Percentiles rank a stretch among this genome's conserved stretches.
These are phyloP conservation scores for Thermophis baileyi DNA, from an alignment of 2,113 vertebrate species.

Conservation along the genomic window DNA sequence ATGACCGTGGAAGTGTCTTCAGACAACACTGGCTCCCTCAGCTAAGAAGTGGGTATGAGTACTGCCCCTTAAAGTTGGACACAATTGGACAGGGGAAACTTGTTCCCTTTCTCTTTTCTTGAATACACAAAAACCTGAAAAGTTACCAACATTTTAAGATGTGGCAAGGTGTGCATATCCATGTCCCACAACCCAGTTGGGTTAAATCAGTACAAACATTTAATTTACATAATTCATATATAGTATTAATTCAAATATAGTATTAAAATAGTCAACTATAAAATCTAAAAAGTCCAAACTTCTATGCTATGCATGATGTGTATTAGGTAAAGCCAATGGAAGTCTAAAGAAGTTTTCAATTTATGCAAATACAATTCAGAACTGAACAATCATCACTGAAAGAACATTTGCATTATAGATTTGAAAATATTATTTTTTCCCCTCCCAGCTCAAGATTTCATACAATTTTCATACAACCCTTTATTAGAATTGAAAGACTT, in stretches of 20 bases:
- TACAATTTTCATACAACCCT: not conserved
- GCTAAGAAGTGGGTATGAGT: too few relatives aligned
- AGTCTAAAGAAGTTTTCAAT: not conserved
- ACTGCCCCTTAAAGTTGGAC: too few relatives aligned
- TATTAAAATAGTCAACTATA: not conserved
- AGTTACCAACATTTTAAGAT: not conserved
- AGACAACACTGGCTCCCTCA: too few relatives aligned
- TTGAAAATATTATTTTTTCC: not conserved
- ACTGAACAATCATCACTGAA: not conserved
- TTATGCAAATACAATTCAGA: not conserved
- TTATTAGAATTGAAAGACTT: not conserved
- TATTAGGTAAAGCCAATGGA: not conserved
- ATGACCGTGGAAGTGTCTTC: too few relatives aligned
- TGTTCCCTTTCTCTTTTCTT: not conserved
- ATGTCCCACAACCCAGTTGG: not conserved
- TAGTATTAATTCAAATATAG: not conserved
- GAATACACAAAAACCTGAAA: not conserved
- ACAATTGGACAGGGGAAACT: too few relatives aligned
- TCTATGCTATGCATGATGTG: not conserved
- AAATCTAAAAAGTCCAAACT: not conserved
- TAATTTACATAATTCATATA: not conserved
- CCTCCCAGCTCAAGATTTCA: not conserved
- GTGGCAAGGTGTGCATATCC: not conserved
- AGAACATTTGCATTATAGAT: not conserved
- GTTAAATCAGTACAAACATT: not conserved